Percentiles rank a stretch among this genome's conserved stretches.
Conservation (phyloP, 1,140 invertebrate species). For the Cydia strobilella region DNA sequence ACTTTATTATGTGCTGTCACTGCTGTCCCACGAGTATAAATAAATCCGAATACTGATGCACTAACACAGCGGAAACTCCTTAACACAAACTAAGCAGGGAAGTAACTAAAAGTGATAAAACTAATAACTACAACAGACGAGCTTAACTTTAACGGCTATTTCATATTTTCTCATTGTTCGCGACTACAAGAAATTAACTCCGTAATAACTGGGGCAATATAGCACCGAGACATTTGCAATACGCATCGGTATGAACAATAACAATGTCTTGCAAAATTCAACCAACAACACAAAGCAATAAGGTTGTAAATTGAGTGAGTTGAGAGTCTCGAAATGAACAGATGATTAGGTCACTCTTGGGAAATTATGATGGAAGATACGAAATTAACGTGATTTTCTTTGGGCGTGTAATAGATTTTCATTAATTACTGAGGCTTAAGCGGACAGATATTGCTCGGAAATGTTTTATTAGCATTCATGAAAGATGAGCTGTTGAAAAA, state of each 20-base stretch:
- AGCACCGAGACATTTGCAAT: neutral
- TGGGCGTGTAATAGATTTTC: conserved; percentile 15
- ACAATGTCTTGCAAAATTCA: neutral
- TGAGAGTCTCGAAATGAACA: conserved; percentile 7
- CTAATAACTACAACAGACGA: neutral
- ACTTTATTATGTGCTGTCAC: no score
- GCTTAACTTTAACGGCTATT: neutral
- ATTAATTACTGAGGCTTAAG: conserved; percentile 17
- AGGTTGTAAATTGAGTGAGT: neutral
- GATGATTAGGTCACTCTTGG: conserved; percentile 15
- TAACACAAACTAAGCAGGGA: conserved; percentile 4
- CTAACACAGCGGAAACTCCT: neutral
- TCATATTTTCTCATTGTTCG: conserved; percentile 6
- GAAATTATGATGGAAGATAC: conserved; percentile 29
- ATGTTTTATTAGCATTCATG: conserved; percentile 22
- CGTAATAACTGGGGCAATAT: neutral
- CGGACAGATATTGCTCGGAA: conserved; percentile 17
- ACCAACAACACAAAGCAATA: neutral
- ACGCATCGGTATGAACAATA: neutral
- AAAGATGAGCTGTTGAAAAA: neutral
- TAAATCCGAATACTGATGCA: neutral
- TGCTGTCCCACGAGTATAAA: neutral
- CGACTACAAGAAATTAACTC: conserved; percentile 3
- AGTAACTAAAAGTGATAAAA: neutral
- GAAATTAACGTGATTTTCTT: conserved; percentile 28